Conservation (phyloP, 1,140 invertebrate species). For the Cherax destructor region DNA sequence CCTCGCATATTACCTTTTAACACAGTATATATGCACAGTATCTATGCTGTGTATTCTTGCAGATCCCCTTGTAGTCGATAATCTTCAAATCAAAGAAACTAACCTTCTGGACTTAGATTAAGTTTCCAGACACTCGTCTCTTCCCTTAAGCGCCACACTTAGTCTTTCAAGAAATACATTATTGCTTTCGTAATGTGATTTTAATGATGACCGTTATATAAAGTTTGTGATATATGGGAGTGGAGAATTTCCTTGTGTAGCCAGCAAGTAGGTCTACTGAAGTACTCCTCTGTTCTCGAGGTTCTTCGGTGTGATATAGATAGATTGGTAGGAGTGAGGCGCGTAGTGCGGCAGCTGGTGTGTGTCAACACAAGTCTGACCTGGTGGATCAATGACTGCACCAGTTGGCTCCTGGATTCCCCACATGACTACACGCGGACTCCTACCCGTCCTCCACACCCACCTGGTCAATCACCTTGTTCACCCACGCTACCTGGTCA, state of each 20-base stretch:
- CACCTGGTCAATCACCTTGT: not conserved
- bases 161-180: not conserved
- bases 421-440: slow-evolving; percentile 60
- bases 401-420: slow-evolving; percentile 65
- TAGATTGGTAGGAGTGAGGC: not conserved
- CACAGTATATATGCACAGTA: no score
- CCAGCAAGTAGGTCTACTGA: not conserved
- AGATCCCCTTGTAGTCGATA: no score
- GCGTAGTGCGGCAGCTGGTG: slow-evolving; percentile 43
- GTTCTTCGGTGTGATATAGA: not conserved
- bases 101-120: no score
- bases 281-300: no score
- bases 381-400: slow-evolving; percentile 67
- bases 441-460: not conserved
- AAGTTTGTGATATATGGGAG: not conserved
- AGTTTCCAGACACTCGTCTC: not conserved
- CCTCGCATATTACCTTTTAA: not conserved
- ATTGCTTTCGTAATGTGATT: not conserved
- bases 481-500: not conserved
- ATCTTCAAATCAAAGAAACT: no score
- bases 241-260: not conserved
- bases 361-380: slow-evolving; percentile 63
- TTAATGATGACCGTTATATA: not conserved
- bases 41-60: no score
- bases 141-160: not conserved